phyloP scores from a whole-genome alignment of 2,113 vertebrate genomes.

The Sterna hirundo region DNA sequence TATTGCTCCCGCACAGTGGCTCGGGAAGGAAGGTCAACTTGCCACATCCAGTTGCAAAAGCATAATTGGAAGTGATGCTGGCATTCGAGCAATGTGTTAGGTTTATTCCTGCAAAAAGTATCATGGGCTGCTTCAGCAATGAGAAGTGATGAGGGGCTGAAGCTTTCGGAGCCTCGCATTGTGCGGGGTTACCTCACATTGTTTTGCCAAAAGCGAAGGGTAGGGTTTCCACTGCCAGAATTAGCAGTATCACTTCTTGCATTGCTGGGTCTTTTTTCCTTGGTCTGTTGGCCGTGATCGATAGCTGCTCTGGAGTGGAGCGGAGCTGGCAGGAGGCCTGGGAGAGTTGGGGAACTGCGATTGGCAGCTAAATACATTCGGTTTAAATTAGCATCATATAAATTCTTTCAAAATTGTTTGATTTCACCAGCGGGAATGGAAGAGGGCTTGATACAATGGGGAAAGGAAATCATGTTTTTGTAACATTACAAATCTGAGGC shows the following conservation, averaged over 20 bases:
- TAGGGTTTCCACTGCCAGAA: neutral
- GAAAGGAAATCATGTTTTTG: conserved; percentile 35
- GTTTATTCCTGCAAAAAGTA: neutral
- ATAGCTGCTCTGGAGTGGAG: neutral
- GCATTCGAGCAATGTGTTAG: neutral
- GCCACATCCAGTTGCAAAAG: fast-evolving
- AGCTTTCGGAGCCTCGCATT: fast-evolving
- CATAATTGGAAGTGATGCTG: fast-evolving
- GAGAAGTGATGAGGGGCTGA: neutral
- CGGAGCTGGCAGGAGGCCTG: neutral
- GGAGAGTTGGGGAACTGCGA: neutral
- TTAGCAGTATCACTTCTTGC: neutral
- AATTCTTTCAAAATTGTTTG: conserved; percentile 40
- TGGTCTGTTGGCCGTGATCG: neutral
- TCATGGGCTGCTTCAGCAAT: fast-evolving
- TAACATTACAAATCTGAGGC: neutral
- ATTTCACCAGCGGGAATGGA: conserved; percentile 32
- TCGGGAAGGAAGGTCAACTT: neutral
- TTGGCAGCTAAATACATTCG: neutral
- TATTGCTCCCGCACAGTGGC: fast-evolving
- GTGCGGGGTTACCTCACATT: neutral
- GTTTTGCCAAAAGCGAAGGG: neutral
- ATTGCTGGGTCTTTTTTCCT: neutral
- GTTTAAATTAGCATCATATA: conserved; percentile 47
- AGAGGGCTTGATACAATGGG: neutral